phyloP scores from a whole-genome alignment of 2,888 invertebrate genomes.

The Chymomyza fuscimana region DNA sequence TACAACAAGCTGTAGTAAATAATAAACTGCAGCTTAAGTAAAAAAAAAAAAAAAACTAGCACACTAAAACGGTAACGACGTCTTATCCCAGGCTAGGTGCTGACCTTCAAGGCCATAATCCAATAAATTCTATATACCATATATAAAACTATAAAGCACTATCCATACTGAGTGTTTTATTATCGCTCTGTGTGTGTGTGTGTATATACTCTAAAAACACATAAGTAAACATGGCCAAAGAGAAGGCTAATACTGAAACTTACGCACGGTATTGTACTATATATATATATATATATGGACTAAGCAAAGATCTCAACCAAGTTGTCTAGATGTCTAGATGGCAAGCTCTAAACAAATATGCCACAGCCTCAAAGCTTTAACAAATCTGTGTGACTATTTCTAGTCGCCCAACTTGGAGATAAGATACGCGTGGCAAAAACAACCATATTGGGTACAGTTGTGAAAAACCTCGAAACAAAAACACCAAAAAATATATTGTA shows the following conservation, averaged over 20 bases:
- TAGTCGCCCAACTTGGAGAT: constrained; percentile 22
- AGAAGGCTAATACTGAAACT: neutral
- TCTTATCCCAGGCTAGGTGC: neutral
- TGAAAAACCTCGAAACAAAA: neutral
- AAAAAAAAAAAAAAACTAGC: constrained; percentile 8
- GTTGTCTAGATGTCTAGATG: neutral
- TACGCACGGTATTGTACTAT: constrained; percentile 29
- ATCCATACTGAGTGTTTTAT: constrained; percentile 65
- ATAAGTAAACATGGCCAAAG: constrained; percentile 35
- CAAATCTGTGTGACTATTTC: constrained; percentile 6
- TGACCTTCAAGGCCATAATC: constrained; percentile 71
- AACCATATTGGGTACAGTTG: constrained; percentile 11
- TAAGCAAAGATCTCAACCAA: constrained; percentile 38
- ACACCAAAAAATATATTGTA: constrained; percentile 14
- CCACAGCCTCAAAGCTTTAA: constrained; percentile 24
- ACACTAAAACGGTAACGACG: constrained; percentile 9
- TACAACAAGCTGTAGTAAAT: constrained; percentile 9
- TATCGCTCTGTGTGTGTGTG: constrained; percentile 19
- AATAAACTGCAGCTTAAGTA: neutral
- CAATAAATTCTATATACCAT: constrained; percentile 67
- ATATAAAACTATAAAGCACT: constrained; percentile 63
- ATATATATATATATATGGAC: constrained; percentile 33
- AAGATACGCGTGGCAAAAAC: constrained; percentile 42
- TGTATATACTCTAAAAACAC: constrained; percentile 21
- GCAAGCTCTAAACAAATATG: constrained; percentile 38